Evolutionary conservation across 2,888 invertebrate species (phyloP), one percentile per base, ranked within the genome.

Genomic region (Byasa hedistus): DNA sequence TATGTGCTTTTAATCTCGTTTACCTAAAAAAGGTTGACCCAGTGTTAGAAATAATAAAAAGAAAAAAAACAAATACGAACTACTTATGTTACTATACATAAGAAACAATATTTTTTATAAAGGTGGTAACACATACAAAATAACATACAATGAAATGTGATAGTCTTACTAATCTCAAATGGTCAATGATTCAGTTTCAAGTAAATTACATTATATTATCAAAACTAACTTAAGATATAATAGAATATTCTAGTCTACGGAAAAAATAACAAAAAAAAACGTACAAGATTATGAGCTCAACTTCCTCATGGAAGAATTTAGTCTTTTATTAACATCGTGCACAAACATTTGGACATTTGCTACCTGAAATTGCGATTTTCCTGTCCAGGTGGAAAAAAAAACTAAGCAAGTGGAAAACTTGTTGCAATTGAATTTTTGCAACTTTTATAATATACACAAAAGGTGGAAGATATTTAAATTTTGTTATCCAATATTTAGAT

Each of bases 1-100:
- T 76, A 72, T 76, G 79, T 70, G 80, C 81, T 78, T 75, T 39
- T 89, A 89, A 67, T 89, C 87, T 73, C 76, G 83, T 87, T 89
- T 89, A 87, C 89, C 89, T 89, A 89, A 79, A 88, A 88, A 69
- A 73, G 69, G 69, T n/a, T 68, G 67, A 69, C 61, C 51, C 48
- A 68, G 62, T 64, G 58, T 66, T 66, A 65, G 67, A 64, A 61
- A 15, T 60, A 60, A 64, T 22, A 72, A 74, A 61, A 66, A 69
- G 52, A 22, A 22, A 22, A 54, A 44, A 55, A 23, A 52, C 51
- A 58, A 52, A 67, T 21, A 67, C 21, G 66, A 63, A 66, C 66
- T 64, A 74, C 55, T 21, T 23, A 61, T 8, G 21, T 48, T 62
- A 72, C 84, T 84, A 73, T 83, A 86, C 83, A 76, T 74, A 15